These are phyloP conservation scores for Tretioscincus oriximinensis DNA, from an alignment of 2,113 vertebrate genomes.

Conservation along the genomic window DNA sequence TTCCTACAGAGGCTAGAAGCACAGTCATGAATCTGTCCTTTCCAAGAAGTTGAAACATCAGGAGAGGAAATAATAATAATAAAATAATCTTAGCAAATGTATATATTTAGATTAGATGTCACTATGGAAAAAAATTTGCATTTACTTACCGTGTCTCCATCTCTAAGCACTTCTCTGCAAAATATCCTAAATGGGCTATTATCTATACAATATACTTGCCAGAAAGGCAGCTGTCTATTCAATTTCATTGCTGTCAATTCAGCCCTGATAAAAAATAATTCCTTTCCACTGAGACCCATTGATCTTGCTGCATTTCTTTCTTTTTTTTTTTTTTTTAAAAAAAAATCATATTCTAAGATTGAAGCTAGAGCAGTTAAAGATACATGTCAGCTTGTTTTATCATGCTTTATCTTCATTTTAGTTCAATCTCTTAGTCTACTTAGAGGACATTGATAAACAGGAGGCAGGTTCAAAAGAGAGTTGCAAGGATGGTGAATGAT, in stretches of 20 bases:
- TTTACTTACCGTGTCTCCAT: neutral
- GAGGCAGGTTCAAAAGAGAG: too few species aligned
- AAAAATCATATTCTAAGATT: neutral
- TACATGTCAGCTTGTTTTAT: conserved; percentile 1
- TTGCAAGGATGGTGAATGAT: too few species aligned
- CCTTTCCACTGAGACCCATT: neutral
- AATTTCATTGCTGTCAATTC: neutral
- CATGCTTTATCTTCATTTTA: neutral
- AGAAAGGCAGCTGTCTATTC: conserved; percentile 5
- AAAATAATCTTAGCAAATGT: neutral
- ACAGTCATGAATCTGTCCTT: conserved; percentile 37
- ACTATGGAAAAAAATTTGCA: neutral
- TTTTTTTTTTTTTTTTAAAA: too few species aligned
- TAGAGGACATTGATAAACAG: too few species aligned
- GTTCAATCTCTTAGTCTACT: too few species aligned
- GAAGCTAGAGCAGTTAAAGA: conserved; percentile 20
- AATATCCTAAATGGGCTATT: neutral
- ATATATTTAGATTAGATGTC: neutral
- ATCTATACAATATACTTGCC: neutral
- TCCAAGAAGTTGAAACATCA: conserved; percentile 13
- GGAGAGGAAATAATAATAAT: conserved; percentile 27
- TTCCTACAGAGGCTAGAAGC: conserved; percentile 47
- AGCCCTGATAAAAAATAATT: neutral
- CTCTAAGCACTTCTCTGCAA: neutral
- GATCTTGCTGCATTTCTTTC: neutral